phyloP scores from a whole-genome alignment of 2,797 vertebrate species.

The Schizothorax lantsangensis region DNA sequence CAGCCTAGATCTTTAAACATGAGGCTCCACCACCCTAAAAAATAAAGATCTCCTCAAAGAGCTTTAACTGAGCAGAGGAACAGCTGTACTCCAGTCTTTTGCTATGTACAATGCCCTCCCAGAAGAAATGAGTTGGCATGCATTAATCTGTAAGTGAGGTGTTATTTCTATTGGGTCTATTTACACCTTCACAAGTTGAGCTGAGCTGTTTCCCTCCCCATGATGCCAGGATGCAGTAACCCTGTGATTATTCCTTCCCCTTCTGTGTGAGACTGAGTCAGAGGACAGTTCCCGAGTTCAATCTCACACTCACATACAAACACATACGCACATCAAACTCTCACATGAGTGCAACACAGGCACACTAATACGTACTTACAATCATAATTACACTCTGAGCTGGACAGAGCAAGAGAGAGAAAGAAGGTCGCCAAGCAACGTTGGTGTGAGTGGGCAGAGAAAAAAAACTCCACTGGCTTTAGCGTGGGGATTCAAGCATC shows the following conservation, averaged over 20 bases:
- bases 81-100: neutral
- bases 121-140: conserved; percentile 16
- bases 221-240: conserved; percentile 32
- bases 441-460: conserved; percentile 45
- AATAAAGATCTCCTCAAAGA: neutral
- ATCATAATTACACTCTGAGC: conserved; percentile 18
- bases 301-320: conserved; percentile 7
- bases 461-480: conserved; percentile 8
- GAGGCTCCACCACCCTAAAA: neutral
- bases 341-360: neutral
- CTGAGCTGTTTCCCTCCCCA: conserved; percentile 29
- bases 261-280: conserved; percentile 24
- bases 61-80: neutral
- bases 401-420: conserved; percentile 7
- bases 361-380: neutral
- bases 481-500: conserved; percentile 30
- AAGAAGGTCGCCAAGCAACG: conserved; percentile 45
- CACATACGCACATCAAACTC: conserved; percentile 3
- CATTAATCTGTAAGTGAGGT: conserved; percentile 17
- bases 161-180: conserved; percentile 41
- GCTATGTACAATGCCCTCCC: neutral
- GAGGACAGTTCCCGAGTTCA: conserved; percentile 7
- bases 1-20: neutral
- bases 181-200: conserved; percentile 43
- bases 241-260: conserved; percentile 39